phyloP scores from a whole-genome alignment of 2,888 invertebrate genomes.

The Luperina nickerlii region DNA sequence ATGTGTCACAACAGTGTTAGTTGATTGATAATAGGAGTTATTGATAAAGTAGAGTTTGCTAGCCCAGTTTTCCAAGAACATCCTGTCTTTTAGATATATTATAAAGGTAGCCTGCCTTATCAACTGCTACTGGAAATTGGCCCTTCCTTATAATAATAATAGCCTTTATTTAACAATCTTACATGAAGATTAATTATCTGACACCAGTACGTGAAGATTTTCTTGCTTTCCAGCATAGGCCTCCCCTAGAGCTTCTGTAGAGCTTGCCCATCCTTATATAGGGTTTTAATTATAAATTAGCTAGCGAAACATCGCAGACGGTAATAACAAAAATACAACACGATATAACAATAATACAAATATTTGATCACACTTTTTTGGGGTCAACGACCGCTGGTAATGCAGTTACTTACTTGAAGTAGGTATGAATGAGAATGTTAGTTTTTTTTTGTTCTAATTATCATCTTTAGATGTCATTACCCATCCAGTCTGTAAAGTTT shows the following conservation, averaged over 20 bases:
- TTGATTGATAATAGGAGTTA: constrained; percentile 36
- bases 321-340: not conserved
- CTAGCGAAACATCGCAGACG: not conserved
- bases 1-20: constrained; percentile 12
- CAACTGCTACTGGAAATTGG: not conserved
- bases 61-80: constrained; percentile 28
- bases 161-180: too few species aligned
- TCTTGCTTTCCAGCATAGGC: too few species aligned
- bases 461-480: not conserved
- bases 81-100: constrained; percentile 9
- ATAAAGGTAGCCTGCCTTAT: not conserved
- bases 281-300: not conserved
- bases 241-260: too few species aligned
- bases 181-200: too few species aligned
- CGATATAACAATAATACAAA: not conserved
- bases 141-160: not conserved
- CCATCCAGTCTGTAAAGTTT: too few species aligned
- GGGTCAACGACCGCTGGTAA: not conserved
- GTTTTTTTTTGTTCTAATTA: not conserved
- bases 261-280: not conserved
- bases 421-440: not conserved
- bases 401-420: not conserved
- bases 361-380: not conserved
- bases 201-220: too few species aligned
- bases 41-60: constrained; percentile 37